Evolutionary conservation across 2,113 vertebrate genomes (phyloP).

Genomic region (Anarhynchus alexandrinus): DNA sequence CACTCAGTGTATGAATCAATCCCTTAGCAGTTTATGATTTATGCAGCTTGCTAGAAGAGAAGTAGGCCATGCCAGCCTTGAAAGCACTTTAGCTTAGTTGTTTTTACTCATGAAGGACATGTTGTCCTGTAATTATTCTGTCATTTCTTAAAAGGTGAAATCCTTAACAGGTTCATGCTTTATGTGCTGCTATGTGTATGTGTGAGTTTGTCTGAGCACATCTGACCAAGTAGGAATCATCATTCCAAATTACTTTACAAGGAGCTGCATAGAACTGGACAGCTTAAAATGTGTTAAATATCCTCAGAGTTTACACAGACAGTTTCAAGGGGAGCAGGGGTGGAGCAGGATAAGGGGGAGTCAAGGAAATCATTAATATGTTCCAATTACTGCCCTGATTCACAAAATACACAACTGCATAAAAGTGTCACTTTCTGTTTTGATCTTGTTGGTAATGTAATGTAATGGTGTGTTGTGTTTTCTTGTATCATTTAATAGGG

Average conservation of each 20-base stretch:
- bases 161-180: constrained; percentile 69
- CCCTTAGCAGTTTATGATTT: constrained; percentile 69
- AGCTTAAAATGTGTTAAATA: constrained; percentile 58
- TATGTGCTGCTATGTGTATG: constrained; percentile 13
- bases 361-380: constrained; percentile 18
- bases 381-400: background rate
- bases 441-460: background rate
- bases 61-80: constrained; percentile 73
- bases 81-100: constrained; percentile 76
- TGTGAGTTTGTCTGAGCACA: constrained; percentile 46
- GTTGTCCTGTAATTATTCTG: constrained; percentile 80
- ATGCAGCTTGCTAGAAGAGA: constrained; percentile 72
- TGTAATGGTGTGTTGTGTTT: constrained; percentile 28
- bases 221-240: constrained; percentile 56
- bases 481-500: constrained; percentile 39
- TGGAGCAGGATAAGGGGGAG: background rate
- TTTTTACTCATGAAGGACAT: constrained; percentile 76
- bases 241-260: constrained; percentile 40
- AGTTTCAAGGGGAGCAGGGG: constrained; percentile 2
- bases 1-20: constrained; percentile 24
- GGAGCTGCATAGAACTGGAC: constrained; percentile 53
- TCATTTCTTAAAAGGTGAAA: constrained; percentile 79
- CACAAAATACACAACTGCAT: constrained; percentile 14
- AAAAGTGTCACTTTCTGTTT: constrained; percentile 14
- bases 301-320: constrained; percentile 28